Evolutionary conservation across 1,140 invertebrate species (phyloP), one percentile per base, ranked within the genome.

Genomic region (Pseudomyrmex gracilis): DNA sequence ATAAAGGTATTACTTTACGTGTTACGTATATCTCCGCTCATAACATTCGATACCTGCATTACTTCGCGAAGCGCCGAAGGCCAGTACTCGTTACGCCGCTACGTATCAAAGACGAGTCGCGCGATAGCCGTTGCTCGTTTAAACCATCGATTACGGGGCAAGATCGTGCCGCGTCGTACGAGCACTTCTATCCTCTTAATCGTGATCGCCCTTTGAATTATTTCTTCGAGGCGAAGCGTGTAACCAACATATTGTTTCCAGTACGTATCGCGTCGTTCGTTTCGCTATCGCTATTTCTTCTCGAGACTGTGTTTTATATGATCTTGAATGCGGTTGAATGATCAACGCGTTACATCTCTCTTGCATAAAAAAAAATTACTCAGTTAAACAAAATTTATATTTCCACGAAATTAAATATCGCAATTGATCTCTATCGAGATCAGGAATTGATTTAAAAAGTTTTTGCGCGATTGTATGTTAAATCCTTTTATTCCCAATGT

Each of bases 1-100:
- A 85, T 85, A 64, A 85, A 85, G 77, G 83, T 85, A 85, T 85
- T 85, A 85, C 77, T 61, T 85, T 85, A 73, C 83, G 61, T 66
- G 76, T 80, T 84, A 78, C 68, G 58, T 85, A 73, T 83, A 83
- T 55, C 61, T 68, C 49, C 51, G 70, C 73, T 67, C 73, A 74
- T 84, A 84, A 86, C 71, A 76, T 74, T 73, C 71, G 84, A 85
- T 85, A 68, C 63, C 73, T 61, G 45, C 71, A 74, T 85, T 84
- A 85, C 71, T 77, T 70, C n/a, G 63, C 58, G 73, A 63, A 84
- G 13, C 67, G 51, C 71, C 78, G 66, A 73, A 55, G 84, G 70
- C 78, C 61, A 73, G 49, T 47, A 76, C 71, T 74, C 80, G 71
- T 82, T 82, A 82, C 74, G 73, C 24, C 64, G 64, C 58, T 47